A percentile compares a stretch with the other conserved stretches of the same genome.
These are phyloP conservation scores for Macquaria australasica DNA, from an alignment of 2,113 vertebrate genomes.

Conservation along the genomic window DNA sequence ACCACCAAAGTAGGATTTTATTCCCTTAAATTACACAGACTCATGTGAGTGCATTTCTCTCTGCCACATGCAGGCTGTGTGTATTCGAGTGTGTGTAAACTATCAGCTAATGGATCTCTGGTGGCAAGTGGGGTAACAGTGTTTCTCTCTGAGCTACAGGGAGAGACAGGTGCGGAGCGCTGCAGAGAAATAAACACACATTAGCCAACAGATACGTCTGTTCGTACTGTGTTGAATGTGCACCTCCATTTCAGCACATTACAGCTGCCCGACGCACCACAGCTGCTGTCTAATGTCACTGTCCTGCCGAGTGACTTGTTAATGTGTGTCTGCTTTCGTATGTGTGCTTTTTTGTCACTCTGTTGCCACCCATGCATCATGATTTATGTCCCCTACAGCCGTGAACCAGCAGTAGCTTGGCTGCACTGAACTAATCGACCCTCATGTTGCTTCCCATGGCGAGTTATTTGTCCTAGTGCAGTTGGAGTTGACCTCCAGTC, in stretches of 20 bases:
- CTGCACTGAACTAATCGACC: background rate
- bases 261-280: background rate
- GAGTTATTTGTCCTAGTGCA: background rate
- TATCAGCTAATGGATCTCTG: slow-evolving; percentile 51
- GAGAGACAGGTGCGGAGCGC: slow-evolving; percentile 57
- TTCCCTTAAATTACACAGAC: background rate
- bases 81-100: slow-evolving; percentile 42
- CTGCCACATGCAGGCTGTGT: slow-evolving; percentile 10
- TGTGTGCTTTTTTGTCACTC: slow-evolving; percentile 24
- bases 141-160: background rate
- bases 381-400: slow-evolving; percentile 4
- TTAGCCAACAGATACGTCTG: slow-evolving; percentile 33
- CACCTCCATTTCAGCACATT: slow-evolving; percentile 37
- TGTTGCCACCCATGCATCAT: background rate
- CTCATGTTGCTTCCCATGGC: slow-evolving; percentile 7
- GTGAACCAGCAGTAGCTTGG: rapidly evolving
- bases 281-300: slow-evolving; percentile 62
- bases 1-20: background rate
- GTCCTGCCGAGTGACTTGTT: slow-evolving; percentile 30
- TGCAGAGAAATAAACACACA: slow-evolving; percentile 19
- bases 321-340: slow-evolving; percentile 18
- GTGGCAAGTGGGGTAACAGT: slow-evolving; percentile 54
- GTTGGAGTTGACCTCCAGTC: slow-evolving; percentile 44
- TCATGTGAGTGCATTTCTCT: too few relatives aligned
- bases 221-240: slow-evolving; percentile 41